Base-by-base conservation (phyloP, 2,113 vertebrate species). In the Brachirus orientalis region DNA sequence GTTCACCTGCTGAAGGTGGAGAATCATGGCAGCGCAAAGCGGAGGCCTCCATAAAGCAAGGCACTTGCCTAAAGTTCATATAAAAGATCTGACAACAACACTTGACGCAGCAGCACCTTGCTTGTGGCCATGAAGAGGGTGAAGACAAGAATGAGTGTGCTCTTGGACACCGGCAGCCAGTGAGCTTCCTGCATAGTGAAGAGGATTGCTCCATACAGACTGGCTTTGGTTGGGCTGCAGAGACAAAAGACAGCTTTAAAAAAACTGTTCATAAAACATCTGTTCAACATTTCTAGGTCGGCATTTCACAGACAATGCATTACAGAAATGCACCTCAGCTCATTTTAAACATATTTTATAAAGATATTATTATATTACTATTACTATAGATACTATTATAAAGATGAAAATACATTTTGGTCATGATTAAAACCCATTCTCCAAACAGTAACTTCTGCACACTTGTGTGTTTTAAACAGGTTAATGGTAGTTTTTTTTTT, bases 41-140 rank as follows among this genome's bases (percentile, higher is more conserved):
- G n/a, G n/a, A n/a, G n/a, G n/a, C n/a, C n/a, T n/a, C n/a, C n/a
- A n/a, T n/a, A n/a, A n/a, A n/a, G n/a, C n/a, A n/a, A n/a, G n/a
- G n/a, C n/a, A n/a, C n/a, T n/a, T n/a, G n/a, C n/a, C n/a, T n/a
- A n/a, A n/a, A n/a, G n/a, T n/a, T n/a, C n/a, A n/a, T n/a, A n/a
- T n/a, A n/a, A n/a, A n/a, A n/a, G n/a, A 47, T 38, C 10, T 36
- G 11, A 43, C 12, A 28, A 38, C 46, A 0, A 14, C 43, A 8
- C 9, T n/a, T 10, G 8, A 50, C 38, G 6, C 5, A 11, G 14
- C 36, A 19, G 51, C 8, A 98, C 97, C 95, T 99, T 99, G 79
- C 91, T 94, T 20, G 94, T 91, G 38, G 93, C 95, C 97, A 99
- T 99, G 88, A 99, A 99, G 77, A 99, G 92, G 75, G 96, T 98